phyloP scores from a whole-genome alignment of 2,797 vertebrate genomes.

The Coregonus suidteri region DNA sequence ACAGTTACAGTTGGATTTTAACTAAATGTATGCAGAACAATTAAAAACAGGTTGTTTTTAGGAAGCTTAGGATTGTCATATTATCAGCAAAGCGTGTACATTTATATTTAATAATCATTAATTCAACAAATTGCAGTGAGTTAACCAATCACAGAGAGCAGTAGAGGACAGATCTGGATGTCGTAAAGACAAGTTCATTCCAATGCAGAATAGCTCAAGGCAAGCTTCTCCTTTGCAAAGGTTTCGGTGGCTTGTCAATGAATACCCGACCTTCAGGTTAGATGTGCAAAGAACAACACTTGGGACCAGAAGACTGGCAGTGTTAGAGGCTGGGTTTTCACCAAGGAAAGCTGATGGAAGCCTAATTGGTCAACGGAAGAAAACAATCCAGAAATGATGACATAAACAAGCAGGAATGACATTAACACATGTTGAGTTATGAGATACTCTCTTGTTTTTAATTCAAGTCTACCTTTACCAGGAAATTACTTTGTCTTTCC shows the following conservation, averaged over 20 bases:
- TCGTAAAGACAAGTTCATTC: conserved; percentile 12
- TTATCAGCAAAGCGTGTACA: background rate
- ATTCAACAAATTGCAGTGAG: background rate
- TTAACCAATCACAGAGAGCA: conserved; percentile 5
- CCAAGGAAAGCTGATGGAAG: background rate
- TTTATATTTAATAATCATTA: background rate
- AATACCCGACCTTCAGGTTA: conserved; percentile 56
- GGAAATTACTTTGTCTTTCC: background rate
- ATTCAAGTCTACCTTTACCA: background rate
- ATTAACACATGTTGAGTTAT: background rate
- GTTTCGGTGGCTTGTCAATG: conserved; percentile 46
- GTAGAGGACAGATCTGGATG: conserved; percentile 9
- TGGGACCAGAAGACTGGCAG: conserved; percentile 28
- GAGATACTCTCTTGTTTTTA: background rate
- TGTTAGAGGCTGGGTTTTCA: conserved; percentile 9
- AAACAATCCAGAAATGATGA: background rate
- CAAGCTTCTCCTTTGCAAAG: conserved; percentile 25
- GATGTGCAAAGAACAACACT: conserved; percentile 60
- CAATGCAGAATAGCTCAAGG: conserved; percentile 38
- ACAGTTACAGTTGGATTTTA: conserved; percentile 1
- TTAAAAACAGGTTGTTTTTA: background rate
- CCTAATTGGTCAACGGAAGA: background rate
- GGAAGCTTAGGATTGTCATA: background rate
- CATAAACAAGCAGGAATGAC: background rate
- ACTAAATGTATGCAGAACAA: background rate